Percentiles rank a stretch among this genome's conserved stretches.
phyloP scores from a whole-genome alignment of 2,888 invertebrate genomes.

The Schizaphis graminum region DNA sequence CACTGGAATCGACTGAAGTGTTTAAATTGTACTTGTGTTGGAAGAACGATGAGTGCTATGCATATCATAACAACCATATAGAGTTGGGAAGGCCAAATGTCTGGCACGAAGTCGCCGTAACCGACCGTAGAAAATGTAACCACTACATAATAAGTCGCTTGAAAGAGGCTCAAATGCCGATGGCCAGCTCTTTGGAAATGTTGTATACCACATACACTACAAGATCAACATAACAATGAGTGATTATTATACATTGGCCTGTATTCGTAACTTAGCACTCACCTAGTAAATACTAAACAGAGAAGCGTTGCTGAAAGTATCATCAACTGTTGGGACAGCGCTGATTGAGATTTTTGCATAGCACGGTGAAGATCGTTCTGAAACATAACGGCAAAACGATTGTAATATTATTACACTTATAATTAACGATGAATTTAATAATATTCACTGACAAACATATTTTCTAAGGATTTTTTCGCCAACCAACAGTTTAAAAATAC shows the following conservation, averaged over 20 bases:
- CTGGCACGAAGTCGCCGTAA: conserved; percentile 96
- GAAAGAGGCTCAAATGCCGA: conserved; percentile 93
- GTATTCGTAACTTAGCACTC: conserved; percentile 68
- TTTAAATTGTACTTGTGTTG: conserved; percentile 84
- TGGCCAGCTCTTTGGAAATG: conserved; percentile 97
- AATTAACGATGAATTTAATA: conserved; percentile 30
- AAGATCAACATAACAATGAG: conserved; percentile 23
- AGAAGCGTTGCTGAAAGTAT: conserved; percentile 93
- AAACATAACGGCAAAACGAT: conserved; percentile 69
- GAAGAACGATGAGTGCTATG: conserved; percentile 94
- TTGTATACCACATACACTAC: conserved; percentile 96
- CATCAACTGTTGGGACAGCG: conserved; percentile 94
- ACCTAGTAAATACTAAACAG: conserved; percentile 97
- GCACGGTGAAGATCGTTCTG: conserved; percentile 98
- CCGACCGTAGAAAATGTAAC: conserved; percentile 99
- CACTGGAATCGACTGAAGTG: background rate
- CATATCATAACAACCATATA: conserved; percentile 99
- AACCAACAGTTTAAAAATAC: conserved; percentile 99
- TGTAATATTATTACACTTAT: too few relatives aligned
- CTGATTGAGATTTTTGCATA: conserved; percentile 97
- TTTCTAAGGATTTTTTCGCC: conserved; percentile 95
- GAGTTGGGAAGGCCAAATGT: conserved; percentile 98
- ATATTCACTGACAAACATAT: conserved; percentile 94
- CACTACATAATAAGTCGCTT: conserved; percentile 97
- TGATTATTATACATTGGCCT: too few relatives aligned